phyloP scores from a whole-genome alignment of 2,888 invertebrate species.

The Ellobium chinense region DNA sequence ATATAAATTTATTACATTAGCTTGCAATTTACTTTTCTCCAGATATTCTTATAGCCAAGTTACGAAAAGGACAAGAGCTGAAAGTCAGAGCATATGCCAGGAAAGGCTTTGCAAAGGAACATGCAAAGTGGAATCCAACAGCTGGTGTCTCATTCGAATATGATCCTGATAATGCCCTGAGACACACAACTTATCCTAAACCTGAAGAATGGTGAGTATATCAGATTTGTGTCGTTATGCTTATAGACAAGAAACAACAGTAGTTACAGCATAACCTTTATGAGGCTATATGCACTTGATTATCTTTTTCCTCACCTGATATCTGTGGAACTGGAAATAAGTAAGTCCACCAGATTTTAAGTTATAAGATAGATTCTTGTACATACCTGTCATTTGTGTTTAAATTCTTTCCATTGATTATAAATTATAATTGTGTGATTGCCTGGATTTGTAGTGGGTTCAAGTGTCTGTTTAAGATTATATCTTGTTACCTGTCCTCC shows the following conservation, averaged over 20 bases:
- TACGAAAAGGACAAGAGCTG: conserved; percentile 92
- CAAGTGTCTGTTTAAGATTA: no score
- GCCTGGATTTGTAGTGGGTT: no score
- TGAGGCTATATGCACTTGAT: no score
- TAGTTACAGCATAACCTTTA: background rate
- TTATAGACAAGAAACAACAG: background rate
- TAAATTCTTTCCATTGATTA: no score
- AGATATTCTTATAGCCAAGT: conserved; percentile 86
- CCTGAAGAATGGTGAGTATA: conserved; percentile 92
- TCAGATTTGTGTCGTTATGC: background rate
- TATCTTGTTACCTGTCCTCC: no score
- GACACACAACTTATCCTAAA: conserved; percentile 96
- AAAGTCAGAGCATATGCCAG: conserved; percentile 97
- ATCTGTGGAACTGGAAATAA: no score
- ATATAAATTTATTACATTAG: no score
- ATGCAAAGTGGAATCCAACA: conserved; percentile 99
- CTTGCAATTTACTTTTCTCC: conserved; percentile 49
- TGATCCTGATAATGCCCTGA: conserved; percentile 98
- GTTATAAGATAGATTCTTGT: no score
- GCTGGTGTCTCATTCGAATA: conserved; percentile 99
- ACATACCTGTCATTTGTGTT: no score
- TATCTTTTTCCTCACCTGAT: no score
- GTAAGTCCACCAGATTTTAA: no score
- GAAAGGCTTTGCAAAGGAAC: conserved; percentile 97
- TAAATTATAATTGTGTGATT: no score